Conservation (phyloP, 2,113 vertebrate species). For the Ranitomeya imitator region DNA sequence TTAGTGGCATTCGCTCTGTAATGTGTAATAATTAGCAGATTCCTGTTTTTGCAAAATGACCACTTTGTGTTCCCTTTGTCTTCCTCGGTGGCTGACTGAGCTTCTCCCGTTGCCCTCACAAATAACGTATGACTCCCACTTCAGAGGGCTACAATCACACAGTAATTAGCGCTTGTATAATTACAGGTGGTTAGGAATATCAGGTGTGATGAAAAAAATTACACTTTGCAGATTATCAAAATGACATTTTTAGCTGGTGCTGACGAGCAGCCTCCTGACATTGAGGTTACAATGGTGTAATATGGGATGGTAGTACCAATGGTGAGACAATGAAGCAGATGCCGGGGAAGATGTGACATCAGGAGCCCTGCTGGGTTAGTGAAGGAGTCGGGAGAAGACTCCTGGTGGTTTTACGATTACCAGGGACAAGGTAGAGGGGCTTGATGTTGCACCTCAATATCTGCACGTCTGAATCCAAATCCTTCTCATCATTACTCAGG, state of each 20-base stretch:
- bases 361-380: too few relatives aligned
- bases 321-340: too few relatives aligned
- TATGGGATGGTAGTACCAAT: too few relatives aligned
- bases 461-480: too few relatives aligned
- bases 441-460: too few relatives aligned
- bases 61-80: background rate
- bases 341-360: too few relatives aligned
- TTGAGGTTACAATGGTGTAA: background rate
- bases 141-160: background rate
- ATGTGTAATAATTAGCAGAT: slow-evolving; percentile 1
- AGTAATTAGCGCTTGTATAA: background rate
- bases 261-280: background rate
- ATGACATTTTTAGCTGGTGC: background rate
- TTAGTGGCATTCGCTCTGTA: background rate
- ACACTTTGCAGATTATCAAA: background rate
- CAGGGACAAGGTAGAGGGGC: too few relatives aligned
- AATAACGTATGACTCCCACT: background rate
- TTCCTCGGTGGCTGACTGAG: background rate
- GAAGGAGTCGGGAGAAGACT: too few relatives aligned
- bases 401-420: too few relatives aligned
- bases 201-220: background rate
- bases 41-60: background rate
- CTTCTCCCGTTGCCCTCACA: background rate
- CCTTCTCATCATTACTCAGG: too few relatives aligned
- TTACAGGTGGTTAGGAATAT: too few relatives aligned